These are phyloP conservation scores for Sminthurinus aureus DNA, from an alignment of 2,888 invertebrate genomes.

Conservation along the genomic window DNA sequence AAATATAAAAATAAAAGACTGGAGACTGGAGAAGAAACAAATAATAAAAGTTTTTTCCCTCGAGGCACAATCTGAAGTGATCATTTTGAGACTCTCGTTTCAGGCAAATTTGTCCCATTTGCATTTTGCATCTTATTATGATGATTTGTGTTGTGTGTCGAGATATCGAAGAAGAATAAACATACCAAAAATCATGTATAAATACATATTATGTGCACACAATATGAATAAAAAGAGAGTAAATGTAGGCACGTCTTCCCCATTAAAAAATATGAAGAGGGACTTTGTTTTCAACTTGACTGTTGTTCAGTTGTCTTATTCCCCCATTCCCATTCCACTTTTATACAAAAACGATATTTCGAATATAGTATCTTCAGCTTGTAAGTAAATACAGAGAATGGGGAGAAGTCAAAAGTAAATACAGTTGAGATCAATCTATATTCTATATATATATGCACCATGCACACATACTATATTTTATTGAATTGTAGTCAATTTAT, in stretches of 20 bases:
- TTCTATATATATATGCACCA: too few relatives aligned
- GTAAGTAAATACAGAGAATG: too few relatives aligned
- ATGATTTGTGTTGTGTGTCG: too few relatives aligned
- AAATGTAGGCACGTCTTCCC: background rate
- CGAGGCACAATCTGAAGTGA: background rate
- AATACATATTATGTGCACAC: background rate
- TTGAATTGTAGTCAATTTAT: too few relatives aligned
- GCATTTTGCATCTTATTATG: constrained; percentile 14
- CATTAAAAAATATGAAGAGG: background rate
- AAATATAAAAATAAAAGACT: background rate
- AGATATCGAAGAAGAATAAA: too few relatives aligned
- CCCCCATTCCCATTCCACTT: too few relatives aligned
- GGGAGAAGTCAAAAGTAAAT: too few relatives aligned
- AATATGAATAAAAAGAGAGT: background rate
- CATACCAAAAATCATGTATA: too few relatives aligned
- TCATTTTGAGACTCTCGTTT: constrained; percentile 6
- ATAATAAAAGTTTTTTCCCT: background rate
- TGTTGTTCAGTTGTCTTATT: background rate
- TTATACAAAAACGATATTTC: too few relatives aligned
- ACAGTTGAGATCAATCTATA: too few relatives aligned
- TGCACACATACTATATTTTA: too few relatives aligned
- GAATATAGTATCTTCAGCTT: too few relatives aligned
- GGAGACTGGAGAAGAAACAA: background rate
- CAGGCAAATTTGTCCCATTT: constrained; percentile 11
- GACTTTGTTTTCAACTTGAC: background rate